A percentile compares a stretch with the other conserved stretches of the same genome.
phyloP scores from a whole-genome alignment of 2,888 invertebrate species.

The Deilephila elpenor region DNA sequence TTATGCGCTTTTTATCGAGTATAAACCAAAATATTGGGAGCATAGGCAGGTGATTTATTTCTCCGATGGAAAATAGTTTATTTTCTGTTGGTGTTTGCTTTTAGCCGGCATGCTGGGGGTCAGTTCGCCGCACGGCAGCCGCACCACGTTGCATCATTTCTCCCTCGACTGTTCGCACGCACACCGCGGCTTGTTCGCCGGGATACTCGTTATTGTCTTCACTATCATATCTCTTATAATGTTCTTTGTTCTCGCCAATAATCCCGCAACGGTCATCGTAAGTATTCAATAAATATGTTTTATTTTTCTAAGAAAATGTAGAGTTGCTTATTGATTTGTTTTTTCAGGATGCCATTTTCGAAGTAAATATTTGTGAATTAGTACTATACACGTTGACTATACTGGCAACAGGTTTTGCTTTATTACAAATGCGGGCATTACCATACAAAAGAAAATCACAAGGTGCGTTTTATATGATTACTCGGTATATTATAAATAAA shows the following conservation, averaged over 20 bases:
- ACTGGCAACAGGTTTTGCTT: constrained; percentile 85
- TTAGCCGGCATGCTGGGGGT: constrained; percentile 84
- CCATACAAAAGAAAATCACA: constrained; percentile 86
- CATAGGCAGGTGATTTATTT: no score
- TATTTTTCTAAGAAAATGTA: neutral
- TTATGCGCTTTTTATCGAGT: no score
- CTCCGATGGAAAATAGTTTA: no score
- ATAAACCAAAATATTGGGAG: no score
- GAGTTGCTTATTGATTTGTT: neutral
- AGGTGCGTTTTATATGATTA: constrained; percentile 59
- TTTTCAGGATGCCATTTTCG: constrained; percentile 86
- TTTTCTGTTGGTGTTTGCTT: constrained; percentile 46
- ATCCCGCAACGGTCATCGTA: constrained; percentile 84
- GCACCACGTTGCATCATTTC: constrained; percentile 86
- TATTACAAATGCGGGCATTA: constrained; percentile 88
- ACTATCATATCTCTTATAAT: constrained; percentile 94
- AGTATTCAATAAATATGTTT: constrained; percentile 41
- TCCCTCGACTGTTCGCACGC: constrained; percentile 94
- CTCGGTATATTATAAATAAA: no score
- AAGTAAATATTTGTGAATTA: constrained; percentile 91
- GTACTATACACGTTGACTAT: constrained; percentile 89
- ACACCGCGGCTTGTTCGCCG: constrained; percentile 90
- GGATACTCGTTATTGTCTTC: constrained; percentile 91
- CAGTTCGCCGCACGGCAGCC: constrained; percentile 73
- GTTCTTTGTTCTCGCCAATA: constrained; percentile 93